phyloP scores from a whole-genome alignment of 2,888 invertebrate genomes.

The Caradrina kadenii region DNA sequence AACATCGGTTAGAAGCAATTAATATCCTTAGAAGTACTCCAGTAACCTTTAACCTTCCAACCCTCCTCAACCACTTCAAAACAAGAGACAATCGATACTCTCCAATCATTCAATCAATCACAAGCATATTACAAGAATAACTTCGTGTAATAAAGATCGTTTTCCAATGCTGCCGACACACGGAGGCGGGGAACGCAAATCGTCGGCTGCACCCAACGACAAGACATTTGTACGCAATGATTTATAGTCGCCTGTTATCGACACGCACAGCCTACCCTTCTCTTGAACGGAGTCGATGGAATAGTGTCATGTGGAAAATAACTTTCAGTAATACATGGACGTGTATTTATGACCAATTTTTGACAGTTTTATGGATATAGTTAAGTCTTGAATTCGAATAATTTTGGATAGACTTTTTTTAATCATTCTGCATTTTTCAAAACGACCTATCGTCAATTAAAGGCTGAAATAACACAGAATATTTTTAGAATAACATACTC shows the following conservation, averaged over 20 bases:
- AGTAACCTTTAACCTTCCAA: conserved; percentile 6
- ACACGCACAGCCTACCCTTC: conserved; percentile 88
- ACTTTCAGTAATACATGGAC: conserved; percentile 12
- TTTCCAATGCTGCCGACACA: conserved; percentile 50
- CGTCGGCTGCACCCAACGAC: conserved; percentile 83
- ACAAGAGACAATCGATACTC: conserved; percentile 24
- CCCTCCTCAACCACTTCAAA: conserved; percentile 18
- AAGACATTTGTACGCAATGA: conserved; percentile 87
- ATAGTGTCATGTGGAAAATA: conserved; percentile 52
- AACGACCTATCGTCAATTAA: no score
- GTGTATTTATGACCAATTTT: conserved; percentile 8
- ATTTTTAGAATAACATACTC: no score
- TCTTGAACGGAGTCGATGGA: conserved; percentile 64
- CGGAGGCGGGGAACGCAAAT: conserved; percentile 80
- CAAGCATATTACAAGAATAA: conserved; percentile 53
- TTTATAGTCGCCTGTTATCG: conserved; percentile 89
- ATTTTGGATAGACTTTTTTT: neutral
- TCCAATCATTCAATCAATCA: conserved; percentile 40
- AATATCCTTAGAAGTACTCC: no score
- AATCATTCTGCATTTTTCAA: no score
- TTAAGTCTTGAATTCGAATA: neutral
- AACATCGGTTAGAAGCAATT: no score
- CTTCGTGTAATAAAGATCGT: conserved; percentile 44
- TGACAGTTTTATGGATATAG: conserved; percentile 6
- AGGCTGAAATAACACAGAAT: no score